These are phyloP conservation scores for Dermatemys mawii DNA, from an alignment of 2,113 vertebrate species.

Conservation along the genomic window DNA sequence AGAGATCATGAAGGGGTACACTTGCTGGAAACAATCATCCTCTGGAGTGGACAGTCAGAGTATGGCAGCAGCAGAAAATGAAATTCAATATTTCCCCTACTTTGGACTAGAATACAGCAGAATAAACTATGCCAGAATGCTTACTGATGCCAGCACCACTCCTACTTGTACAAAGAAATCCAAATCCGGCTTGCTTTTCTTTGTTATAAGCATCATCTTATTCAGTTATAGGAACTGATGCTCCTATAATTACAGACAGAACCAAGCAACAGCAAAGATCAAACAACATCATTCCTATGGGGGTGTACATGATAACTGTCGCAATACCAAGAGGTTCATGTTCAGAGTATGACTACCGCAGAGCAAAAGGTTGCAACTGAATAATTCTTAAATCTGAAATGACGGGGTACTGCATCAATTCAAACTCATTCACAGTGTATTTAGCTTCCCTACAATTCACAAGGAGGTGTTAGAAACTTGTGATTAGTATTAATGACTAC, in stretches of 20 bases:
- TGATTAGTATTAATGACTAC: neutral
- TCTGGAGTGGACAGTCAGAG: neutral
- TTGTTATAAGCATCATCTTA: neutral
- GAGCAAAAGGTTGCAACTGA: neutral
- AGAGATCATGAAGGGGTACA: neutral
- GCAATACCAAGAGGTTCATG: neutral
- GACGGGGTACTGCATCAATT: neutral
- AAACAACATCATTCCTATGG: neutral
- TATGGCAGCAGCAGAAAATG: conserved; percentile 5
- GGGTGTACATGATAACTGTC: rapidly evolving
- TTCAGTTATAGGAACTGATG: neutral
- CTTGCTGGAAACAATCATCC: neutral
- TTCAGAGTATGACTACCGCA: neutral
- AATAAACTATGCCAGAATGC: neutral
- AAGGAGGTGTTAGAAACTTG: neutral
- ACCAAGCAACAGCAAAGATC: neutral
- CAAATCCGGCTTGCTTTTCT: neutral
- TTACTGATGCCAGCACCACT: neutral
- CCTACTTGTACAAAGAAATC: neutral
- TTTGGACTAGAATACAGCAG: neutral
- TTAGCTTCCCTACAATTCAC: neutral
- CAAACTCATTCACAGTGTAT: neutral
- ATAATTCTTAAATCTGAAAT: neutral
- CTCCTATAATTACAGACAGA: neutral
- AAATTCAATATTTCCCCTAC: conserved; percentile 10